Evolutionary conservation across 2,113 vertebrate genomes (phyloP).

Genomic region (Anolis carolinensis): DNA sequence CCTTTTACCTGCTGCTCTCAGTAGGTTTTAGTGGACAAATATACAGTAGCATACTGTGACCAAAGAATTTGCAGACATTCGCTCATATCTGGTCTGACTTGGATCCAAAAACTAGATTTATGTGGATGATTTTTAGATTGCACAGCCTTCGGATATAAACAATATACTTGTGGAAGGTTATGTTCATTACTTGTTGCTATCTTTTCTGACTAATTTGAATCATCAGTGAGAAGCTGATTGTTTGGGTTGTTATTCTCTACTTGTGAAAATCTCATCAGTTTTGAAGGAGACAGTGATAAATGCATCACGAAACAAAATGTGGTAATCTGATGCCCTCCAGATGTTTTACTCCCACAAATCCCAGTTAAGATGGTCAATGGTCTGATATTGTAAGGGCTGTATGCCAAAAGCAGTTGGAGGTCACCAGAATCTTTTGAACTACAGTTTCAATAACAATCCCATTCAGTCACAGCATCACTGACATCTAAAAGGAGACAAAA

Average conservation of each 20-base stretch:
- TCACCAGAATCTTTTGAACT: too few species aligned
- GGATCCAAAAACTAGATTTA: neutral
- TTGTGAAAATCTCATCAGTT: neutral
- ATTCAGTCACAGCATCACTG: too few species aligned
- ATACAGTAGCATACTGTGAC: neutral
- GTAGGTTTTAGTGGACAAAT: neutral
- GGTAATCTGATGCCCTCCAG: neutral
- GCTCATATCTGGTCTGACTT: neutral
- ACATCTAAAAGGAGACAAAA: too few species aligned
- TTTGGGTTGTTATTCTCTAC: neutral
- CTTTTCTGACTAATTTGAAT: neutral
- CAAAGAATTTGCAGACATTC: neutral
- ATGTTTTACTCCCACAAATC: neutral
- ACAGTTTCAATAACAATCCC: too few species aligned
- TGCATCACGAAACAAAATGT: neutral
- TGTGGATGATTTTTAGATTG: neutral
- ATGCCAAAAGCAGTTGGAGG: too few species aligned
- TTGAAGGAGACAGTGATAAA: neutral
- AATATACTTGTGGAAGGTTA: neutral
- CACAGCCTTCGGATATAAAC: neutral
- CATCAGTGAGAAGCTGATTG: too few species aligned
- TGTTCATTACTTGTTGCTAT: neutral
- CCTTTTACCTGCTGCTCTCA: neutral
- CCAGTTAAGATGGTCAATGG: neutral
- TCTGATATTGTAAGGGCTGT: too few species aligned